Conservation (phyloP, 2,113 vertebrate genomes). For the Sapajus apella region DNA sequence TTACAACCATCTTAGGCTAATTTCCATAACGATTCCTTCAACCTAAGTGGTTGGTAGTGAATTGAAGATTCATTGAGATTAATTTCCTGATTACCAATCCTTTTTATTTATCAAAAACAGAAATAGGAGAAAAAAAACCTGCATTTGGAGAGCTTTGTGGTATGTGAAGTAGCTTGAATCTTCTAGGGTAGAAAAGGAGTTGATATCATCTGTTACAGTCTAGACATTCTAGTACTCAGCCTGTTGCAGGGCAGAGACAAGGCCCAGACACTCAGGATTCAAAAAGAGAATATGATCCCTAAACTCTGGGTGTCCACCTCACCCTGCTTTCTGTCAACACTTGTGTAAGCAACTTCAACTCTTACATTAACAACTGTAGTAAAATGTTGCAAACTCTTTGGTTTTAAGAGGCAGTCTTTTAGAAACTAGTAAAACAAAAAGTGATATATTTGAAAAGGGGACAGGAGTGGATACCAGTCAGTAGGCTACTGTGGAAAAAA, state of each 20-base stretch:
- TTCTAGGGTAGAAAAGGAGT: not conserved
- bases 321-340: not conserved
- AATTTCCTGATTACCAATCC: not conserved
- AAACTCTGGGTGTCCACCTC: not conserved
- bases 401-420: not conserved
- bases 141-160: not conserved
- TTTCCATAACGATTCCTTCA: not conserved
- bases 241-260: accelerated
- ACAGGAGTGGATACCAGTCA: not conserved
- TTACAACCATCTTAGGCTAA: not conserved
- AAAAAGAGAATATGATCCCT: not conserved
- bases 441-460: not conserved
- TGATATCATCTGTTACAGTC: not conserved
- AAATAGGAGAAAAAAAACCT: not conserved
- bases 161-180: not conserved
- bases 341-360: not conserved
- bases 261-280: not conserved
- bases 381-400: not conserved
- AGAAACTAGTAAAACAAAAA: not conserved
- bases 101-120: conserved; percentile 19
- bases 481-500: not conserved
- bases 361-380: not conserved
- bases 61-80: not conserved
- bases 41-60: not conserved
- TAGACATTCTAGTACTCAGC: not conserved